Evolutionary conservation across 2,888 invertebrate species (phyloP).

Genomic region (Melanchra persicariae): DNA sequence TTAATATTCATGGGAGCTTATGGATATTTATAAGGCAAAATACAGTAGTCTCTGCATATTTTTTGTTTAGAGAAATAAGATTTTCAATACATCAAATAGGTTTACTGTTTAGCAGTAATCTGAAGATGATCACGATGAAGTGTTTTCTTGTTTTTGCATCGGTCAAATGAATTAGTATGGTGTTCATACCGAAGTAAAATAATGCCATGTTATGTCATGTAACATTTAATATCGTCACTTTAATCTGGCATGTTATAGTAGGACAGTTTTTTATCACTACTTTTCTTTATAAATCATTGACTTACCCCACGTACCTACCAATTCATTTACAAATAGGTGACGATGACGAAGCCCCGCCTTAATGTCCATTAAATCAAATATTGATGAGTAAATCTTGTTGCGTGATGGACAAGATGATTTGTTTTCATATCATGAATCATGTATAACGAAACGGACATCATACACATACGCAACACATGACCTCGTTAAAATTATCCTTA

Average conservation of each 20-base stretch:
- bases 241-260: background rate
- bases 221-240: background rate
- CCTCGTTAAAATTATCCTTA: slow-evolving; percentile 27
- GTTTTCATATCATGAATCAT: slow-evolving; percentile 37
- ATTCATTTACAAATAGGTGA: slow-evolving; percentile 18
- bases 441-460: slow-evolving; percentile 5
- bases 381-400: slow-evolving; percentile 24
- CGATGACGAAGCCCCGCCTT: background rate
- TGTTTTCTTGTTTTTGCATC: background rate
- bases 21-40: slow-evolving; percentile 30
- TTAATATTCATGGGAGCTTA: slow-evolving; percentile 36
- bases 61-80: background rate
- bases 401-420: slow-evolving; percentile 19
- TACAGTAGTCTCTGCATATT: background rate
- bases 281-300: background rate
- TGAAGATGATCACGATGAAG: background rate
- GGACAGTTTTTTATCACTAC: background rate
- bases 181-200: background rate
- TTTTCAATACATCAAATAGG: background rate
- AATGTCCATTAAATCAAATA: slow-evolving; percentile 31
- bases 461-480: too few relatives aligned
- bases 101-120: background rate
- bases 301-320: background rate
- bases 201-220: background rate
- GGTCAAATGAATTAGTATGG: too few relatives aligned